Base-by-base conservation (phyloP, 2,113 vertebrate species). In the Zosterops borbonicus region DNA sequence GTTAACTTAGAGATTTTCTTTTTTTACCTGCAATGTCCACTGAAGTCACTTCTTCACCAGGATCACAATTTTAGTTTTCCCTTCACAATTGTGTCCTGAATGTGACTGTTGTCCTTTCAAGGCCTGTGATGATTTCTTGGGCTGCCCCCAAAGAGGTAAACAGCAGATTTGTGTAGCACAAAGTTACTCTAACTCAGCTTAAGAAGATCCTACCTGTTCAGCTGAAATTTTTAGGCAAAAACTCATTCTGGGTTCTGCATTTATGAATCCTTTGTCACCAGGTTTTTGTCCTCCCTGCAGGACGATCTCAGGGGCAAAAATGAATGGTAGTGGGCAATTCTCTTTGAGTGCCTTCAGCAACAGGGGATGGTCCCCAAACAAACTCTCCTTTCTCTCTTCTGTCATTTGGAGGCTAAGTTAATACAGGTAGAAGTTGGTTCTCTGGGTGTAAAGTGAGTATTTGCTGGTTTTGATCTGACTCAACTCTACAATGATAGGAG, bases 101-200 rank as follows among this genome's bases (percentile, higher is more conserved):
- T n/a, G 13, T 50, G 49, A 89, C 65, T 96, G 42, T 27, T 60
- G 83, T 33, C 96, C 83, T 35, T 95, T 93, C 37, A 94, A n/a
- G 81, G 94, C 94, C 94, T 87, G 85, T 44, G n/a, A 12, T 31
- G 9, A 27, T 22, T 35, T 7, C 5, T 2, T 23, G 14, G 67
- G 25, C 33, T 28, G 2, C 33, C 1, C 1, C 13, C 23, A 31
- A 53, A 41, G 25, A 73, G 19, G 8, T 5, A n/a, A 92, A 67
- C 7, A 70, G n/a, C 19, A 94, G 73, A 58, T 31, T 28, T n/a
- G 6, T 20, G 37, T 9, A 33, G 76, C 28, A 82, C 11, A 11
- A 67, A 70, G 41, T 4, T 22, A 49, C 21, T 62, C 41, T 12
- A 23, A 39, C 16, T 37, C 63, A 50, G 16, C 33, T 29, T 11